phyloP scores from a whole-genome alignment of 2,797 vertebrate genomes.

The Brachyrhaphis roseni region DNA sequence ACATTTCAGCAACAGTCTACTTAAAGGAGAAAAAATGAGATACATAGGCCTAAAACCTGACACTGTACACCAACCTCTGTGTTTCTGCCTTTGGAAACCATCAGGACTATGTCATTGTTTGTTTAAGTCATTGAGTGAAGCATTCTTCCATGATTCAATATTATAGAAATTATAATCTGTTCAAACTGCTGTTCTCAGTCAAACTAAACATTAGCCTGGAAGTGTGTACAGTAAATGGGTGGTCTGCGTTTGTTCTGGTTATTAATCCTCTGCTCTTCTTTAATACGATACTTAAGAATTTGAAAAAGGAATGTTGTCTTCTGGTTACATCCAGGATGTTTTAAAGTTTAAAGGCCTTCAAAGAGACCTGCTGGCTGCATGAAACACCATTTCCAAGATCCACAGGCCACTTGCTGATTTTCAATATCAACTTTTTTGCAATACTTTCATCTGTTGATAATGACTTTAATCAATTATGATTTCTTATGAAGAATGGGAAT shows the following conservation, averaged over 20 bases:
- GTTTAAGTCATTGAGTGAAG: slow-evolving; percentile 75
- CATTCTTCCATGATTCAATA: slow-evolving; percentile 52
- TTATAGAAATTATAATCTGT: slow-evolving; percentile 75
- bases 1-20: slow-evolving; percentile 49
- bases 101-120: slow-evolving; percentile 69
- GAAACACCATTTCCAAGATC: slow-evolving; percentile 60
- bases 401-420: slow-evolving; percentile 30
- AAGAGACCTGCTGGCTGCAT: slow-evolving; percentile 74
- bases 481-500: background rate
- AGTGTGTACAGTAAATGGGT: slow-evolving; percentile 70
- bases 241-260: slow-evolving; percentile 67
- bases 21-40: slow-evolving; percentile 60
- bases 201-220: slow-evolving; percentile 71
- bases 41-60: slow-evolving; percentile 55
- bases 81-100: slow-evolving; percentile 59
- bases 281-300: slow-evolving; percentile 78
- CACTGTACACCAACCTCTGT: slow-evolving; percentile 72
- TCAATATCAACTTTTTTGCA: background rate
- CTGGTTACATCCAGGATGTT: slow-evolving; percentile 70
- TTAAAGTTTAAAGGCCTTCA: slow-evolving; percentile 66
- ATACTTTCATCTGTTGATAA: background rate
- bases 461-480: background rate
- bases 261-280: slow-evolving; percentile 73
- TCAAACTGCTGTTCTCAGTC: slow-evolving; percentile 69
- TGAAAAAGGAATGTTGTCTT: slow-evolving; percentile 64